Evolutionary conservation across 2,888 invertebrate genomes (phyloP).

Genomic region (Orthosia gothica): DNA sequence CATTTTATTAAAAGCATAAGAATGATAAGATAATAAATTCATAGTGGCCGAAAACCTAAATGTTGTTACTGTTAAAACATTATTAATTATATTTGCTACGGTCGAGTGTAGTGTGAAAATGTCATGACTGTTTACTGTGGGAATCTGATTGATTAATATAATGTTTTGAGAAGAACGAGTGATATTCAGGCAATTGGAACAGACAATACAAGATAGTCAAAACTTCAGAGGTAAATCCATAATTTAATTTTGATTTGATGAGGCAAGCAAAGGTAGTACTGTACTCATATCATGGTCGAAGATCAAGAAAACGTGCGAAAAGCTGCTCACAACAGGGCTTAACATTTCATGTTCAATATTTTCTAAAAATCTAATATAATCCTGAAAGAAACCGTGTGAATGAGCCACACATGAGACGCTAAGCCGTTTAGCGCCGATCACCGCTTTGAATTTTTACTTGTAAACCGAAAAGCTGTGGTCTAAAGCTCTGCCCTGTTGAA

Average conservation of each 20-base stretch:
- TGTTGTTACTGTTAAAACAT: not conserved
- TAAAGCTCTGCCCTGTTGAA: slow-evolving; percentile 34
- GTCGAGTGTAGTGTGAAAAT: not conserved
- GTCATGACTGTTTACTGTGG: slow-evolving; percentile 3
- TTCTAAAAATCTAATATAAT: not conserved
- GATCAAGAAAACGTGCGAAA: not conserved
- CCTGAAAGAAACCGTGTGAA: not conserved
- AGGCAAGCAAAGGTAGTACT: not conserved
- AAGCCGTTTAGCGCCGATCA: slow-evolving; percentile 22
- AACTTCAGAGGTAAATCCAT: not conserved
- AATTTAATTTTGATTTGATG: not conserved
- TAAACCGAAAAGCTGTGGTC: slow-evolving; percentile 34
- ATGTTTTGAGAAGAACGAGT: slow-evolving; percentile 6
- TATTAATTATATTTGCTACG: slow-evolving; percentile 14
- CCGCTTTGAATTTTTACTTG: slow-evolving; percentile 25
- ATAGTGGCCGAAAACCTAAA: not conserved
- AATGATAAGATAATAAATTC: not conserved
- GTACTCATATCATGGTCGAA: not conserved
- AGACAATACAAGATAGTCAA: not conserved
- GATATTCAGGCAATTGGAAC: not conserved
- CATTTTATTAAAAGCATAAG: slow-evolving; percentile 13
- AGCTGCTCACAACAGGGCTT: not conserved
- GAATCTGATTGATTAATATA: not conserved
- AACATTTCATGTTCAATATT: not conserved
- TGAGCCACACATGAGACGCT: slow-evolving; percentile 3